Conservation (phyloP, 2,113 vertebrate species). For the Gadus macrocephalus region DNA sequence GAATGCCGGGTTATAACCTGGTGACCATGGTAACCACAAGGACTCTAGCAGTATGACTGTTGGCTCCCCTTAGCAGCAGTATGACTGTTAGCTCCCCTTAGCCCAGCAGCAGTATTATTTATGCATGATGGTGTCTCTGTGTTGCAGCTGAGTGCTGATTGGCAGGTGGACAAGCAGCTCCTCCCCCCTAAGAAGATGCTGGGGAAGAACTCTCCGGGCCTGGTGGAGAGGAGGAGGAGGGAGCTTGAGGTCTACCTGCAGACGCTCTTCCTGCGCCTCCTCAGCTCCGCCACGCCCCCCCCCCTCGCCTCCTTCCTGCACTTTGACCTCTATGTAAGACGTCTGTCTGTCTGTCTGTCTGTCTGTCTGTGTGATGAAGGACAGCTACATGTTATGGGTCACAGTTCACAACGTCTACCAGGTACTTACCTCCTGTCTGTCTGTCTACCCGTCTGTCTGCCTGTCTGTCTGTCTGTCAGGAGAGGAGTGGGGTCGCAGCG, state of each 20-base stretch:
- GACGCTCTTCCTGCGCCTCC: constrained; percentile 82
- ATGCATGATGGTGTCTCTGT: not conserved
- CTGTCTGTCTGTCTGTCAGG: constrained; percentile 64
- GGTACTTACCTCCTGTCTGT: not conserved
- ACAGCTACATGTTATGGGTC: too few species aligned
- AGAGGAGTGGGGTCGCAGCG: constrained; percentile 91
- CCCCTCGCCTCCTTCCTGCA: constrained; percentile 84
- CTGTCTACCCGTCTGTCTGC: not conserved
- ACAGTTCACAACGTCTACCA: not conserved
- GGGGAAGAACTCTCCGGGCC: constrained; percentile 93
- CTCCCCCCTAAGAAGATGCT: constrained; percentile 97
- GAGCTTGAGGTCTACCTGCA: constrained; percentile 93
- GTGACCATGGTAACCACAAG: too few species aligned
- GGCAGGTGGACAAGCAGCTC: constrained; percentile 86
- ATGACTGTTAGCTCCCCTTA: too few species aligned
- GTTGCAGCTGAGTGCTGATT: constrained; percentile 83
- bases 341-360: too few species aligned
- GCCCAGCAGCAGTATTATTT: not conserved
- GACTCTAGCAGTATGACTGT: too few species aligned
- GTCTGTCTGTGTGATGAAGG: too few species aligned
- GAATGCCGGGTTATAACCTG: too few species aligned
- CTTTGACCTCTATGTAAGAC: constrained; percentile 93
- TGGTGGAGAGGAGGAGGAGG: constrained; percentile 93
- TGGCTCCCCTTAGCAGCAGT: too few species aligned
- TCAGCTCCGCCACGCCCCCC: constrained; percentile 76